phyloP scores from a whole-genome alignment of 2,113 vertebrate species.

The Orientallactaga bullata region DNA sequence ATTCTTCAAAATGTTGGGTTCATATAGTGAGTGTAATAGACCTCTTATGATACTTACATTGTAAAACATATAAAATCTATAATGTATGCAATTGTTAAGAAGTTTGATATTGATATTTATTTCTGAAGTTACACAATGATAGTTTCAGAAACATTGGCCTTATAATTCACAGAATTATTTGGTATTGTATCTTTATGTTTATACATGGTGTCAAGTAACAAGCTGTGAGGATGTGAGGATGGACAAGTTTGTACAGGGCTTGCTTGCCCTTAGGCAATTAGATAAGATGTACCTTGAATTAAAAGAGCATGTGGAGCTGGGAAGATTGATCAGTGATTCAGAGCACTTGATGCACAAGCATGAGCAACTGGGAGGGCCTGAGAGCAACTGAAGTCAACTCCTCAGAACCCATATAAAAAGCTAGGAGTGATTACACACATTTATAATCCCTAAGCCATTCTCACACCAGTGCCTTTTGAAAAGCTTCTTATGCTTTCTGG shows the following conservation, averaged over 20 bases:
- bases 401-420: too few relatives aligned
- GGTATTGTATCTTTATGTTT: neutral
- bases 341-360: too few relatives aligned
- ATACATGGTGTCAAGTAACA: neutral
- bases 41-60: neutral
- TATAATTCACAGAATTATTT: neutral
- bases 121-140: neutral
- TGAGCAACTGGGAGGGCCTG: too few relatives aligned
- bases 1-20: neutral
- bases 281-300: too few relatives aligned
- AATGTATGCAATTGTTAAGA: neutral
- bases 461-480: neutral
- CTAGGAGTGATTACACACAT: too few relatives aligned
- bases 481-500: neutral
- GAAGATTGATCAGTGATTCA: too few relatives aligned
- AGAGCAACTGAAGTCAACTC: too few relatives aligned
- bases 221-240: neutral
- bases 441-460: too few relatives aligned
- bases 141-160: neutral
- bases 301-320: too few relatives aligned
- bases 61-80: neutral
- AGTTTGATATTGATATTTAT: neutral
- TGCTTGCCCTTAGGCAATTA: neutral
- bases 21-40: neutral
- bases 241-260: neutral